Percentiles rank a stretch among this genome's conserved stretches.
phyloP scores from a whole-genome alignment of 1,140 invertebrate genomes.

The Manduca sexta region DNA sequence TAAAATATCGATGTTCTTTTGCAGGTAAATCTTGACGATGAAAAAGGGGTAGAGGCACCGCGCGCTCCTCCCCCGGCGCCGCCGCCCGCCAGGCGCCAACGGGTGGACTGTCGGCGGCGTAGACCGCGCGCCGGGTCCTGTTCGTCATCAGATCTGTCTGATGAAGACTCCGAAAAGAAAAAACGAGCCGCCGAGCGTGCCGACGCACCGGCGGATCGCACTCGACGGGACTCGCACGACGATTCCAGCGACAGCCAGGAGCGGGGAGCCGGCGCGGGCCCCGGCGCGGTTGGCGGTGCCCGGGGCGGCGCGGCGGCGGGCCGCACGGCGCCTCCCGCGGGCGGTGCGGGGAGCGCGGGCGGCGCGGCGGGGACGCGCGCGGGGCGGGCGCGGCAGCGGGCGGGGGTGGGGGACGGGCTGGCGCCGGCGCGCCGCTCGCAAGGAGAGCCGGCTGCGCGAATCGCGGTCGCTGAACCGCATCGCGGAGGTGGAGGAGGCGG shows the following conservation, averaged over 20 bases:
- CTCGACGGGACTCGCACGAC: slow-evolving; percentile 83
- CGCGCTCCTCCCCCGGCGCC: slow-evolving; percentile 31
- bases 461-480: slow-evolving; percentile 88
- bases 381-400: slow-evolving; percentile 25
- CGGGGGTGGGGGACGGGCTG: slow-evolving; percentile 45
- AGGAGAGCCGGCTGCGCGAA: slow-evolving; percentile 82
- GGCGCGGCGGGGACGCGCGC: slow-evolving; percentile 34
- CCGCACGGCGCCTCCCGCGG: slow-evolving; percentile 67
- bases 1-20: not conserved
- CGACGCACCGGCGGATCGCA: slow-evolving; percentile 73
- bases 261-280: slow-evolving; percentile 74
- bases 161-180: slow-evolving; percentile 90
- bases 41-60: slow-evolving; percentile 13
- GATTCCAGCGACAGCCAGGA: slow-evolving; percentile 77
- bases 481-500: slow-evolving; percentile 74
- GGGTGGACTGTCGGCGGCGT: slow-evolving; percentile 66
- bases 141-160: slow-evolving; percentile 91
- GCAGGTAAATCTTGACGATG: slow-evolving; percentile 60
- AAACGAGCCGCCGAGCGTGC: slow-evolving; percentile 83
- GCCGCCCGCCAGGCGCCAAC: slow-evolving; percentile 37
- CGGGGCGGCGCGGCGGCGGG: slow-evolving; percentile 54
- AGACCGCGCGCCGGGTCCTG: slow-evolving; percentile 86
- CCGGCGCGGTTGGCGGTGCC: slow-evolving; percentile 66
- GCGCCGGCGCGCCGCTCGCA: slow-evolving; percentile 62
- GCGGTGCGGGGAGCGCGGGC: slow-evolving; percentile 29